These are phyloP conservation scores for Saccostrea glomerata DNA, from an alignment of 1,140 invertebrate species.

Conservation along the genomic window DNA sequence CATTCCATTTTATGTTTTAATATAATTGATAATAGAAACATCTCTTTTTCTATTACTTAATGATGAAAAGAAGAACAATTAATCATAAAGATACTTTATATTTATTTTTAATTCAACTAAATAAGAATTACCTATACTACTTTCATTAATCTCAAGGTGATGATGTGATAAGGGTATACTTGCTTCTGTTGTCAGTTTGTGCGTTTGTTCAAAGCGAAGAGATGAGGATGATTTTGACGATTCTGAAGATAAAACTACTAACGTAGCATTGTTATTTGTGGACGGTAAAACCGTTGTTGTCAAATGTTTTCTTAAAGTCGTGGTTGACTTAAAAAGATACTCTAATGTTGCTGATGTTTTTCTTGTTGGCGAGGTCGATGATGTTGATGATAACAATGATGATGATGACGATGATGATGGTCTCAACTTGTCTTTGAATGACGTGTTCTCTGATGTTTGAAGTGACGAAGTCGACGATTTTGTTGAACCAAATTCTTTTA, in stretches of 20 bases:
- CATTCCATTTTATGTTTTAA: not conserved
- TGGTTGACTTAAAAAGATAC: not conserved
- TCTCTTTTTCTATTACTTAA: no score
- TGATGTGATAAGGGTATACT: not conserved
- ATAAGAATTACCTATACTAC: not conserved
- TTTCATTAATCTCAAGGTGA: not conserved
- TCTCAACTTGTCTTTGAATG: not conserved
- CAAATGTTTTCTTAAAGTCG: not conserved
- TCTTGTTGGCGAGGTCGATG: not conserved
- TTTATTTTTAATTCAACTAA: not conserved
- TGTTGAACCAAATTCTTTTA: not conserved
- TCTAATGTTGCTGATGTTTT: not conserved
- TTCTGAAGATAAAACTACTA: not conserved
- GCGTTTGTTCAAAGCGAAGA: not conserved
- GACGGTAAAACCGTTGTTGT: not conserved
- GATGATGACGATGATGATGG: constrained; percentile 21
- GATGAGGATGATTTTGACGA: not conserved
- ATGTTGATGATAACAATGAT: constrained; percentile 17
- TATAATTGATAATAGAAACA: not conserved
- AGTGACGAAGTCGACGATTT: not conserved
- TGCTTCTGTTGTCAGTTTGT: not conserved
- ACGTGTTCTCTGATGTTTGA: not conserved
- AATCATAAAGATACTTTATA: not conserved
- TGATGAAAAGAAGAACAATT: no score
- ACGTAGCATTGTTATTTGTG: not conserved